Percentiles rank a stretch among this genome's conserved stretches.
Conservation (phyloP, 2,797 vertebrate species). For the Natrix natrix region DNA sequence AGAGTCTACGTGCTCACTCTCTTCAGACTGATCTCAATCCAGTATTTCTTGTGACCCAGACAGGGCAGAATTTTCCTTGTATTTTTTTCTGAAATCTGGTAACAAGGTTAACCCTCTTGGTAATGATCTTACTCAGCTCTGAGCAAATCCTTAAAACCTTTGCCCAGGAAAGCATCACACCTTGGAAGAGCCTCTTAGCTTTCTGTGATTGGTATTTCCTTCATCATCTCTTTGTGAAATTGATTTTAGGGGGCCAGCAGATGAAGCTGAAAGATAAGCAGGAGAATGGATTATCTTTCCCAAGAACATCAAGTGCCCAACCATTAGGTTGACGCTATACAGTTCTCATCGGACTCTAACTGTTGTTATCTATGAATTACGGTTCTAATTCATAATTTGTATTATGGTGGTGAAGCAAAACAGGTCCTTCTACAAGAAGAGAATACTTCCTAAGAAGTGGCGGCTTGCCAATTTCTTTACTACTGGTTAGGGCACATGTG, state of each 20-base stretch:
- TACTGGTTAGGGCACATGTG: too few relatives aligned
- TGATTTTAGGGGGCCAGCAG: conserved; percentile 36
- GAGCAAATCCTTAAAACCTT: conserved; percentile 38
- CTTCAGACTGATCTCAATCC: neutral
- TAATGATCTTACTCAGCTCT: conserved; percentile 29
- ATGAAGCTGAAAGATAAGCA: conserved; percentile 53
- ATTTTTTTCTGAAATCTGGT: neutral
- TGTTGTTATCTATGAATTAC: neutral
- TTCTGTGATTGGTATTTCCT: conserved; percentile 16
- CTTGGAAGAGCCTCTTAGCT: neutral
- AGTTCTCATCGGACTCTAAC: neutral
- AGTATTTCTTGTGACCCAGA: neutral
- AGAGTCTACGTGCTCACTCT: too few relatives aligned
- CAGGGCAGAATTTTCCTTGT: neutral
- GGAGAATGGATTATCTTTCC: conserved; percentile 34
- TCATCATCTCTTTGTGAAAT: conserved; percentile 48
- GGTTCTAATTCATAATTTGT: neutral
- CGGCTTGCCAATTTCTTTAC: too few relatives aligned
- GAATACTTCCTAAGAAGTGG: neutral
- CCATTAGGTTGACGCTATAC: neutral
- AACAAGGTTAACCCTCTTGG: neutral
- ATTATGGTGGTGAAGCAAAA: neutral
- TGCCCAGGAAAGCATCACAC: conserved; percentile 30
- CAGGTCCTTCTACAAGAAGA: neutral
- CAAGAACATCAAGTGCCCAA: conserved; percentile 27